phyloP scores from a whole-genome alignment of 2,888 invertebrate species.

The Pemphredon lugubris region DNA sequence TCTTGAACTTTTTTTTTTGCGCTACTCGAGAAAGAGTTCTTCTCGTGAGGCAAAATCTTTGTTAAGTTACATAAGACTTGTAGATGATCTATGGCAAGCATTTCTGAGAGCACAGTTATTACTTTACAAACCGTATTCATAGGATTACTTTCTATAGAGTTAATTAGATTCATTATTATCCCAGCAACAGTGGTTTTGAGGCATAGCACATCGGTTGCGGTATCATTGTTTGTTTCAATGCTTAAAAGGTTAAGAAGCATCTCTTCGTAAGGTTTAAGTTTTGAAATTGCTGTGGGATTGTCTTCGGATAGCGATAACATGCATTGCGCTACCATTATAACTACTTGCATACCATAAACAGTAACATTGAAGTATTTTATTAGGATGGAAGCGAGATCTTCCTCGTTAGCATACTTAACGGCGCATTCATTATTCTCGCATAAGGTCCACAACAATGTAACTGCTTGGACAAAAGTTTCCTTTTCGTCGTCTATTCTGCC shows the following conservation, averaged over 20 bases:
- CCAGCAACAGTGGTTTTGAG: conserved; percentile 84
- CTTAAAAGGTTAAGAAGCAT: conserved; percentile 61
- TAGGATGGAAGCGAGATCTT: conserved; percentile 84
- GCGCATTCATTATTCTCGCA: conserved; percentile 87
- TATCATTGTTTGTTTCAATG: conserved; percentile 80
- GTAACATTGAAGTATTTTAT: conserved; percentile 84
- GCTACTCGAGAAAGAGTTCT: conserved; percentile 80
- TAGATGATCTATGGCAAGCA: conserved; percentile 83
- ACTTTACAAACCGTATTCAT: conserved; percentile 80
- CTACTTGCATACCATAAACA: conserved; percentile 83
- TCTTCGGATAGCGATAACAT: conserved; percentile 88
- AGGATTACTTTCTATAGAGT: conserved; percentile 53
- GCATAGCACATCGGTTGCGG: conserved; percentile 80
- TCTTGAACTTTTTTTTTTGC: conserved; percentile 82
- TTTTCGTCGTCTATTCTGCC: conserved; percentile 82
- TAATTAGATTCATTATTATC: conserved; percentile 82
- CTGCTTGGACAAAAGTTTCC: conserved; percentile 86
- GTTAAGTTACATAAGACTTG: conserved; percentile 82
- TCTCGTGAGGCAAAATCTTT: conserved; percentile 82
- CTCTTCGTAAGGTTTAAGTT: conserved; percentile 82
- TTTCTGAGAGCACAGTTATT: conserved; percentile 82
- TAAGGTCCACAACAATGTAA: conserved; percentile 87
- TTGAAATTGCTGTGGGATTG: conserved; percentile 83
- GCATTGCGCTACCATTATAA: conserved; percentile 85
- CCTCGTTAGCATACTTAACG: conserved; percentile 85